A percentile compares a stretch with the other conserved stretches of the same genome.
These are phyloP conservation scores for Sebastiscus tertius DNA, from an alignment of 2,797 vertebrate species.

Conservation along the genomic window DNA sequence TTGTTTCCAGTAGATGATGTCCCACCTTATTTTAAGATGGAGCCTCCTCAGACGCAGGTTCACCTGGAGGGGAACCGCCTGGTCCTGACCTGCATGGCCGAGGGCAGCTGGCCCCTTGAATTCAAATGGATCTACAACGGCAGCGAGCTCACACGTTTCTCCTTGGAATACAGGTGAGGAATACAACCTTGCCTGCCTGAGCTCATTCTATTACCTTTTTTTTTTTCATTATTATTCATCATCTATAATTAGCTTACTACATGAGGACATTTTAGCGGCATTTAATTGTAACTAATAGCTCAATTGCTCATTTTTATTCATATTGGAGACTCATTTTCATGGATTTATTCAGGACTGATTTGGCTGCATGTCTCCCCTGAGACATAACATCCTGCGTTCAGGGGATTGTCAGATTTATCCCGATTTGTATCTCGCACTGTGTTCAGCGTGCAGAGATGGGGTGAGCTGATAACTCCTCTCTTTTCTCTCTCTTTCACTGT, in stretches of 20 bases:
- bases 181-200: neutral
- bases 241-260: slow-evolving; percentile 64
- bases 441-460: slow-evolving; percentile 61
- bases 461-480: slow-evolving; percentile 58
- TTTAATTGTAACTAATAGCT: slow-evolving; percentile 80
- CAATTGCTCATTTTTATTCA: slow-evolving; percentile 80
- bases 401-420: slow-evolving; percentile 76
- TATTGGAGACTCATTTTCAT: slow-evolving; percentile 69
- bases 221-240: slow-evolving; percentile 38
- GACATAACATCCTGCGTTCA: slow-evolving; percentile 70
- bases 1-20: slow-evolving; percentile 88
- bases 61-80: slow-evolving; percentile 97
- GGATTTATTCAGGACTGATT: slow-evolving; percentile 78
- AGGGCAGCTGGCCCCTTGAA: slow-evolving; percentile 98
- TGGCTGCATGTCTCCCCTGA: slow-evolving; percentile 71
- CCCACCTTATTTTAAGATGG: slow-evolving; percentile 97
- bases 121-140: slow-evolving; percentile 97
- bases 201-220: slow-evolving; percentile 23
- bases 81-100: slow-evolving; percentile 98
- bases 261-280: slow-evolving; percentile 66
- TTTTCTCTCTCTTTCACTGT: slow-evolving; percentile 31
- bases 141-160: slow-evolving; percentile 93
- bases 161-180: slow-evolving; percentile 94
- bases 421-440: slow-evolving; percentile 61
- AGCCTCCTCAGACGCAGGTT: slow-evolving; percentile 92